Base-by-base conservation (phyloP, 1,140 invertebrate genomes). In the Aleiodes sp. region DNA sequence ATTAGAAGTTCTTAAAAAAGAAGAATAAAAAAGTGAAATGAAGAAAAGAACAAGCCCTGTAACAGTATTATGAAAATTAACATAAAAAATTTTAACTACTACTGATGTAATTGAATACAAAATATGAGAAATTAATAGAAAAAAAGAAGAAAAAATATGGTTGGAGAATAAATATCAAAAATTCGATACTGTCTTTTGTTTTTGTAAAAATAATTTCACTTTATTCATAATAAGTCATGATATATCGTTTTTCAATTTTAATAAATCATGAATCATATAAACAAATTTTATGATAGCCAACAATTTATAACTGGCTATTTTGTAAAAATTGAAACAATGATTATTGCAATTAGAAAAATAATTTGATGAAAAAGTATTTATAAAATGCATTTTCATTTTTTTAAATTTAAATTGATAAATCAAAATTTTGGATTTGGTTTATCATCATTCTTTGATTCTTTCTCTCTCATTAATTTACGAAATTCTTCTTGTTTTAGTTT, bases 31-130 rank as follows among this genome's bases (percentile, higher is more conserved):
- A 16, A 28, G n/a, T n/a, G n/a, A n/a, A n/a, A n/a, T n/a, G n/a
- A 3, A 29, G 31, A 16, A 59, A 31, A 14, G 31, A 29, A 31
- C 10, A 31, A 59, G 14, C 67, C 60, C 60, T 63, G 19, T 69
- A 69, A 63, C 67, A 70, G 68, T 70, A 70, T 65, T 65, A 64
- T 69, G 46, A 63, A n/a, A 62, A 56, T 69, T 61, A 57, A 37
- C 21, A 57, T 52, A 35, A 56, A 61, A 63, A 68, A 68, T 60
- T 60, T 62, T 59, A 70, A 33, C 68, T 65, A 64, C 52, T 69
- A 63, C 59, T 57, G 33, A 56, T 69, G 60, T 63, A 63, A 69
- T 63, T 69, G 46, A 12, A 63, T 63, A 69, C 57, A 61, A 37
- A 62, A 39, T 39, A 59, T 19, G 12, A 8, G 37, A 66, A 59